Percentiles rank a stretch among this genome's conserved stretches.
Evolutionary conservation across 2,113 vertebrate genomes (phyloP).

Genomic region (Grus americana): DNA sequence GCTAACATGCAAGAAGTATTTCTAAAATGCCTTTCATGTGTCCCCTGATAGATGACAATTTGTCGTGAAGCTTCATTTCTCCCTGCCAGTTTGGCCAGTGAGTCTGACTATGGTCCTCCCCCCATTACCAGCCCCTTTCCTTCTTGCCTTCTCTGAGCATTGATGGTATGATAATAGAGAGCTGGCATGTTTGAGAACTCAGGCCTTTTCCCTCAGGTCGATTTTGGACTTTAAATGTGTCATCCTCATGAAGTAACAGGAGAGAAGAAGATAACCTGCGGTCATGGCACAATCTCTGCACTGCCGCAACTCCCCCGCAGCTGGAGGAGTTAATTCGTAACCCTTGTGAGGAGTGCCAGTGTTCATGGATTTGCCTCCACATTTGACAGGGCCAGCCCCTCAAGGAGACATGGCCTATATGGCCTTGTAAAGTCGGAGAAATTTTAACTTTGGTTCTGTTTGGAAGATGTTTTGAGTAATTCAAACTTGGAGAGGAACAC

Average conservation of each 20-base stretch:
- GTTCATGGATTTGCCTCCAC: not conserved
- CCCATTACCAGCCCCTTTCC: not conserved
- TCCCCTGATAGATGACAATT: not conserved
- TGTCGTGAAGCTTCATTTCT: not conserved
- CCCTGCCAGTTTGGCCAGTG: not conserved
- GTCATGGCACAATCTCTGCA: not conserved
- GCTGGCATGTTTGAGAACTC: not conserved
- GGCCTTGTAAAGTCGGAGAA: not conserved
- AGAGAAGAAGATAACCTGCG: not conserved
- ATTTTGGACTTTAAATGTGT: not conserved
- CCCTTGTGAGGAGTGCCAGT: not conserved
- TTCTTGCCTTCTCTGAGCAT: not conserved
- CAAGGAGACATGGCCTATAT: not conserved
- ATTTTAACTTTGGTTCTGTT: not conserved
- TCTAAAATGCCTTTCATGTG: not conserved
- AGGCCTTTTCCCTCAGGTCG: not conserved
- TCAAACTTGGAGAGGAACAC: not conserved
- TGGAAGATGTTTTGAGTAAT: not conserved
- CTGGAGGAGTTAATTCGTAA: not conserved
- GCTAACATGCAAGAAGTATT: not conserved
- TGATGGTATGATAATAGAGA: not conserved
- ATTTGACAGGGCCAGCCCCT: not conserved
- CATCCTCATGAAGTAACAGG: not conserved
- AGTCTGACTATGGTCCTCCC: not conserved
- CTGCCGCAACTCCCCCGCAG: rapidly evolving